Conservation (phyloP, 2,797 vertebrate genomes). For the Hozukius guyotensis region DNA sequence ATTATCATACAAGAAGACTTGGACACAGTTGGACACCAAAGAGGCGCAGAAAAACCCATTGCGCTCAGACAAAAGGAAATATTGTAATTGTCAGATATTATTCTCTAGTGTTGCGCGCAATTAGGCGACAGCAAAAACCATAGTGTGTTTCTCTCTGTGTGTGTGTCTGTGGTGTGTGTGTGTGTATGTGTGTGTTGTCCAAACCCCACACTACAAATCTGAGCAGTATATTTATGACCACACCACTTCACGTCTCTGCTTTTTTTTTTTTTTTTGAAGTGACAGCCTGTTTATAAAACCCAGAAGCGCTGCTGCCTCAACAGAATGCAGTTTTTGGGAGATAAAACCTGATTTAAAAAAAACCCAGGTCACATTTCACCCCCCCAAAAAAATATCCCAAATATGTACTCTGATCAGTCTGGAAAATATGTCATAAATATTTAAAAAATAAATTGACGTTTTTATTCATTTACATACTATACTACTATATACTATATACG, state of each 20-base stretch:
- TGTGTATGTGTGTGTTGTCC: constrained; percentile 33
- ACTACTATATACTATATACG: too few relatives aligned
- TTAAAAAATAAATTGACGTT: not conserved
- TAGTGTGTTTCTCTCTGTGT: not conserved
- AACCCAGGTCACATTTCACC: not conserved
- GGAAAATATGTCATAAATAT: not conserved
- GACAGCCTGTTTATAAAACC: constrained; percentile 77
- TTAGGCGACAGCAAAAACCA: constrained; percentile 22
- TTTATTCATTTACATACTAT: not conserved
- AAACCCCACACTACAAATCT: constrained; percentile 46
- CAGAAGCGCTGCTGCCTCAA: constrained; percentile 65
- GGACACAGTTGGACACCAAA: not conserved
- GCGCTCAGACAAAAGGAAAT: constrained; percentile 9
- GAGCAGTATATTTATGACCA: constrained; percentile 69
- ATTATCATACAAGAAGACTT: not conserved
- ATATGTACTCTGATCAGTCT: constrained; percentile 5
- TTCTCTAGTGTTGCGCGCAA: constrained; percentile 12
- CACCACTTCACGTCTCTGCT: constrained; percentile 59
- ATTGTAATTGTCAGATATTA: constrained; percentile 27
- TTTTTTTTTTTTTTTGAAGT: constrained; percentile 68
- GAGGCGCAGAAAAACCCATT: not conserved
- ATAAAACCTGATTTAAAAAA: constrained; percentile 32
- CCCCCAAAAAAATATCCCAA: constrained; percentile 25
- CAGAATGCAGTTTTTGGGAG: constrained; percentile 45
- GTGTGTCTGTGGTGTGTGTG: not conserved